Conservation (phyloP, 1,140 invertebrate genomes). For the Drosophila gunungcola region DNA sequence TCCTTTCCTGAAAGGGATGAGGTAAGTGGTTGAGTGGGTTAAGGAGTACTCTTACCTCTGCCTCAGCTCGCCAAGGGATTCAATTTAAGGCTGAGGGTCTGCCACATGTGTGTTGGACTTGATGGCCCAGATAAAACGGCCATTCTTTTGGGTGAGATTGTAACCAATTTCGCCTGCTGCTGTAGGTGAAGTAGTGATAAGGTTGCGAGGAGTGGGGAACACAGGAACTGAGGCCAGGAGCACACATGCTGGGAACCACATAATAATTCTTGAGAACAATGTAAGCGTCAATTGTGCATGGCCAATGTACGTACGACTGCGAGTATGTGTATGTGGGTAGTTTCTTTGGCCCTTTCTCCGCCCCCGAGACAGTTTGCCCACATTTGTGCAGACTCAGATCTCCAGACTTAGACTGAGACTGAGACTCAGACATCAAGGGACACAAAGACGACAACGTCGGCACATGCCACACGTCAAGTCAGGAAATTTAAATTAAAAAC, state of each 20-base stretch:
- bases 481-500: conserved; percentile 82
- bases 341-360: conserved; percentile 49
- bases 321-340: conserved; percentile 54
- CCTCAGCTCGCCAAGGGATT: conserved; percentile 30
- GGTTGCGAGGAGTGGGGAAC: conserved; percentile 14
- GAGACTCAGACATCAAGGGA: conserved; percentile 64
- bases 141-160: conserved; percentile 60
- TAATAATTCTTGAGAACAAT: conserved; percentile 81
- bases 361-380: conserved; percentile 44
- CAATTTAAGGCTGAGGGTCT: conserved; percentile 37
- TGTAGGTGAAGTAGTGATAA: conserved; percentile 69
- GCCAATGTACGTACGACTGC: conserved; percentile 39
- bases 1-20: neutral
- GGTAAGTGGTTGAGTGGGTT: conserved; percentile 27
- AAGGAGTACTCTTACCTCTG: conserved; percentile 38
- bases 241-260: conserved; percentile 75
- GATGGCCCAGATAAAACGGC: conserved; percentile 58
- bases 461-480: conserved; percentile 80
- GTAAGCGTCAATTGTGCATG: conserved; percentile 81
- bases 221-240: conserved; percentile 30
- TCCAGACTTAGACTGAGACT: neutral
- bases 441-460: conserved; percentile 65
- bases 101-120: conserved; percentile 55
- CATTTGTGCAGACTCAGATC: conserved; percentile 48
- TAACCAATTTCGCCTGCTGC: conserved; percentile 42